Base-by-base conservation (phyloP, 2,797 vertebrate species). In the Potorous gilbertii region DNA sequence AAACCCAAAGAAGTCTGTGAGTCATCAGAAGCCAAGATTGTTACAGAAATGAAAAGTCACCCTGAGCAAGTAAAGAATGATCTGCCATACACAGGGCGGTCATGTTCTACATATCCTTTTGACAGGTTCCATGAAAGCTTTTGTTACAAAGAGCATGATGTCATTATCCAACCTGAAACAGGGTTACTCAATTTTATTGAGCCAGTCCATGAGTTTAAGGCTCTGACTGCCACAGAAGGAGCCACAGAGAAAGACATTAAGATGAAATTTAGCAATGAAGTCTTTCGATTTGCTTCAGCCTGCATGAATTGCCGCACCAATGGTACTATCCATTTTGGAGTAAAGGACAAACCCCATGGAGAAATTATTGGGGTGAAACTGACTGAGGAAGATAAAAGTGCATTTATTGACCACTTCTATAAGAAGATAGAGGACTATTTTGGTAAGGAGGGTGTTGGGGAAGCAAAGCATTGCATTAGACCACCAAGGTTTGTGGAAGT, bases 271-370 rank as follows among this genome's bases (percentile, higher is more conserved):
- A 98, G 97, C 94, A 98, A 98, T 55, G 98, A 99, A 94, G 94
- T 97, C 4, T 99, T 99, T 95, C 93, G 97, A 96, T 99, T 99
- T 98, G 98, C 99, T 96, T 98, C 99, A 92, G 99, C 98, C 81
- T 99, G 99, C 96, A 98, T 99, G 98, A 99, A 99, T 96, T 98
- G 97, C 56, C 98, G 98, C 89, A 99, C 99, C 74, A 99, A 99
- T 92, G 99, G 99, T 4, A 99, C 99, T n/a, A 99, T 99, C 92
- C 99, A 99, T 97, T 99, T 99, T 98, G 99, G 99, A 96, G 96
- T 99, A 18, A 57, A 40, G 5, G 97, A 98, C 92, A 96, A 98
- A 87, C 98, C 98, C 90, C 98, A 99, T 6, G 99, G 98, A 91
- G 90, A 99, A 98, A 98, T 99, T 62, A 96, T 98, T 95, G 99